Evolutionary conservation across 1,140 invertebrate species (phyloP), one percentile per base, ranked within the genome.

Genomic region (Macrobrachium nipponense): DNA sequence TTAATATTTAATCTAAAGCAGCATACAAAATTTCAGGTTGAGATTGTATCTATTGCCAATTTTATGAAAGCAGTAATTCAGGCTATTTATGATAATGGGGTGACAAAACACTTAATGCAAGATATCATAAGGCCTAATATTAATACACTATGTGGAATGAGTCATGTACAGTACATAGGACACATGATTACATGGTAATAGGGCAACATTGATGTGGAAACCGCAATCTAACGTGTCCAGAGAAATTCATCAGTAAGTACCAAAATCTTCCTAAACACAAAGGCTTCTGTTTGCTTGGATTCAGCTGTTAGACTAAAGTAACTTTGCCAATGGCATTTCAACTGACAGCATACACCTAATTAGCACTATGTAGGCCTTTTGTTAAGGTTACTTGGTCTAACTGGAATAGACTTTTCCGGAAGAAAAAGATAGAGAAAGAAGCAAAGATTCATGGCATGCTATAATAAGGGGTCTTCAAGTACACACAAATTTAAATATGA

Each of bases 91-190:
- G 77, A 68, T 72, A 82, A 73, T 59, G 84, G 84, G 77, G 68
- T 80, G 77, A 80, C 77, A 79, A 86, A 80, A 85, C 76, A 80
- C 64, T 60, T 79, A 86, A 86, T 86, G 75, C 75, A 85, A 79
- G 75, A 79, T 86, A 86, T 70, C 62, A 86, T 86, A 86, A 86
- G 84, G 84, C 84, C 84, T 86, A 86, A 80, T 44, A 80, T 80
- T 86, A 80, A 86, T 86, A 86, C 84, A 86, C 78, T 80, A 80
- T 86, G 78, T 86, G 84, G 84, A 86, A 86, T 86, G 84, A 86
- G 84, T 86, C 84, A 86, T 86, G 80, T 86, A 86, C 84, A 86
- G 80, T 86, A 86, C 84, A 86, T 72, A 86, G 84, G 84, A 86
- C 84, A 86, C 78, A 70, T 86, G 77, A 86, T 86, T 82, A 82